Conservation (phyloP, 2,113 vertebrate species). For the Ploceus nigricollis region DNA sequence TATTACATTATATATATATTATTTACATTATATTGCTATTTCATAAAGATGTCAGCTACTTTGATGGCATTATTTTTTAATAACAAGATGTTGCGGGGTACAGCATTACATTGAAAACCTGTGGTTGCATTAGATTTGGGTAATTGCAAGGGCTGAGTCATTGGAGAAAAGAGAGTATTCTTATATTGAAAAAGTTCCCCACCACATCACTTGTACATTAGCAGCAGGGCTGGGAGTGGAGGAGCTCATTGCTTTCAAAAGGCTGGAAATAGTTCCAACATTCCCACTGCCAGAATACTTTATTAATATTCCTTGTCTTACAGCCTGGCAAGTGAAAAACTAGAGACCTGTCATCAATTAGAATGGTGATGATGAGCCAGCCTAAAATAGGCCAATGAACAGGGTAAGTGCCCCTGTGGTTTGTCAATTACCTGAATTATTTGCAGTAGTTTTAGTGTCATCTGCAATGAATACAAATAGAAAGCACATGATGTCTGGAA, state of each 20-base stretch:
- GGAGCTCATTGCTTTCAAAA: conserved; percentile 54
- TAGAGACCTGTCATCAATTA: conserved; percentile 76
- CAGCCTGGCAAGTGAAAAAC: conserved; percentile 71
- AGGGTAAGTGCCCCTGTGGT: conserved; percentile 73
- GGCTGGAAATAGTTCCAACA: conserved; percentile 61
- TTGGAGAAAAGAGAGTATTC: background rate
- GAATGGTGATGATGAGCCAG: conserved; percentile 73
- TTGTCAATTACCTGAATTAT: conserved; percentile 81
- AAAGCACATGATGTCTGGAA: conserved; percentile 59
- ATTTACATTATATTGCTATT: background rate
- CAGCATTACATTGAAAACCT: background rate
- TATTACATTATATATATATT: background rate
- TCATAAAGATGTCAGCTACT: conserved; percentile 30
- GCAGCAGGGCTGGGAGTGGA: background rate
- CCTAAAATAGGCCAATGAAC: conserved; percentile 74
- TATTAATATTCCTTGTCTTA: conserved; percentile 76
- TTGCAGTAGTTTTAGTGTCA: conserved; percentile 69
- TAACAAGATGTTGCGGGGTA: background rate
- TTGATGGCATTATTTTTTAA: conserved; percentile 37
- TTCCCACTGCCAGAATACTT: conserved; percentile 60
- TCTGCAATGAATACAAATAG: conserved; percentile 75
- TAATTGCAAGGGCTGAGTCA: conserved; percentile 16
- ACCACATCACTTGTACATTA: conserved; percentile 55
- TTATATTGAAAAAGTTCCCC: conserved; percentile 29
- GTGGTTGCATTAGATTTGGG: background rate